Percentiles rank a stretch among this genome's conserved stretches.
Evolutionary conservation across 2,797 vertebrate species (phyloP).

Genomic region (Ficedula albicollis): DNA sequence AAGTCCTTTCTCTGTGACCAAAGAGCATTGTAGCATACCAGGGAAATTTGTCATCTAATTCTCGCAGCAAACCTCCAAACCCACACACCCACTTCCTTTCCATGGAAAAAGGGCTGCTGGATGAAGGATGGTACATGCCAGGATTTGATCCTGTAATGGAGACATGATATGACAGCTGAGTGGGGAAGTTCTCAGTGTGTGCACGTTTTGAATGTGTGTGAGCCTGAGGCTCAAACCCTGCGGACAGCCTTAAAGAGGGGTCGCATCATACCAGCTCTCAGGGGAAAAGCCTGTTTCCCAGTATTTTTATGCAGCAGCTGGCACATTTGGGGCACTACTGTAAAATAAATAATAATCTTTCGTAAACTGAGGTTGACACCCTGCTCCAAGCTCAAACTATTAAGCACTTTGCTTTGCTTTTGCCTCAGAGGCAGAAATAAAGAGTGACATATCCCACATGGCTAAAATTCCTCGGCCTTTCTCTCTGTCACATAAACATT

Average conservation of each 20-base stretch:
- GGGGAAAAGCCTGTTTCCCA: not conserved
- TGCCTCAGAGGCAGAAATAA: conserved; percentile 61
- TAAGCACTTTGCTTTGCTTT: conserved; percentile 31
- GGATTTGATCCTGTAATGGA: not conserved
- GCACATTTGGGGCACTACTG: conserved; percentile 43
- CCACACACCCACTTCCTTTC: not conserved
- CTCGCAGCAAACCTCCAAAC: not conserved
- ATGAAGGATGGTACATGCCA: not conserved
- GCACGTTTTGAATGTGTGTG: not conserved
- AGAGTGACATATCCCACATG: conserved; percentile 54
- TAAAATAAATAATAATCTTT: conserved; percentile 58
- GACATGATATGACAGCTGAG: not conserved
- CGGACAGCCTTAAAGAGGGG: not conserved
- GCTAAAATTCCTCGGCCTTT: conserved; percentile 62
- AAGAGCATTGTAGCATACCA: not conserved
- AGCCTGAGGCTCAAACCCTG: conserved; percentile 12
- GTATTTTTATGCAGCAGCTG: conserved; percentile 37
- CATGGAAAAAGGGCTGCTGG: not conserved
- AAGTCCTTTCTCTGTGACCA: not conserved
- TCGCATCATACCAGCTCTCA: not conserved
- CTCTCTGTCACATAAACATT: conserved; percentile 57
- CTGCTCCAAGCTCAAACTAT: conserved; percentile 28
- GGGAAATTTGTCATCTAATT: not conserved
- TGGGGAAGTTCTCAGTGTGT: conserved; percentile 13
- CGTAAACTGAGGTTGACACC: conserved; percentile 42